Conservation (phyloP, 2,797 vertebrate species). For the Tauraco hartlaubi region DNA sequence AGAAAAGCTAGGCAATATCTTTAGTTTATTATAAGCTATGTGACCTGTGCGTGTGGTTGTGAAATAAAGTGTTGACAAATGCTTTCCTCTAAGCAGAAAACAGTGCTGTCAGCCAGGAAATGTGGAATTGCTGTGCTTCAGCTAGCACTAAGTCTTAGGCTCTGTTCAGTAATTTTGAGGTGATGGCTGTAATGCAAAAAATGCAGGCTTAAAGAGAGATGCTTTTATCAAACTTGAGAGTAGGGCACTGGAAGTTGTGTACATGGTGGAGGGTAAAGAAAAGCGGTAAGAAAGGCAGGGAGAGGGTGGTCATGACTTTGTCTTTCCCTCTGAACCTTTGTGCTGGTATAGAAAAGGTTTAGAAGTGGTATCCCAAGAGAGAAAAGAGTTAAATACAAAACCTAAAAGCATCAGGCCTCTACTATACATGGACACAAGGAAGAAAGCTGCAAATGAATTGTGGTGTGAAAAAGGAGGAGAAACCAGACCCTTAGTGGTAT, state of each 20-base stretch:
- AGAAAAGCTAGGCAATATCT: slow-evolving; percentile 11
- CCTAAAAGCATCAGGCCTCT: not conserved
- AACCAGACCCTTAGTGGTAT: not conserved
- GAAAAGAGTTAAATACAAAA: not conserved
- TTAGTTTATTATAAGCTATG: slow-evolving; percentile 38
- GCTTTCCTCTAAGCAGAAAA: slow-evolving; percentile 11
- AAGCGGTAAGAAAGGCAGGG: not conserved
- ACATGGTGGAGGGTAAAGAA: not conserved
- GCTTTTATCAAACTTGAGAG: not conserved
- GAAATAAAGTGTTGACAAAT: slow-evolving; percentile 37
- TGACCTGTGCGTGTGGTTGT: not conserved
- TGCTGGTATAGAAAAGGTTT: not conserved
- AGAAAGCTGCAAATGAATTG: not conserved
- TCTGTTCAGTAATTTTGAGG: not conserved
- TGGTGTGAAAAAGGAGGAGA: not conserved
- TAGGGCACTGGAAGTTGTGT: not conserved
- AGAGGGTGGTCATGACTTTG: not conserved
- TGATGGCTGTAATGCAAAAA: not conserved
- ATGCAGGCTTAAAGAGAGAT: not conserved
- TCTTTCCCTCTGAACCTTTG: not conserved
- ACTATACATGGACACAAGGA: not conserved
- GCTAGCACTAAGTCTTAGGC: not conserved
- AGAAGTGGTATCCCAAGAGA: not conserved
- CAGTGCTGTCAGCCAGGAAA: not conserved
- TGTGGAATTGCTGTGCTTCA: not conserved